These are phyloP conservation scores for Neosalanx taihuensis DNA, from an alignment of 2,797 vertebrate genomes.

Conservation along the genomic window DNA sequence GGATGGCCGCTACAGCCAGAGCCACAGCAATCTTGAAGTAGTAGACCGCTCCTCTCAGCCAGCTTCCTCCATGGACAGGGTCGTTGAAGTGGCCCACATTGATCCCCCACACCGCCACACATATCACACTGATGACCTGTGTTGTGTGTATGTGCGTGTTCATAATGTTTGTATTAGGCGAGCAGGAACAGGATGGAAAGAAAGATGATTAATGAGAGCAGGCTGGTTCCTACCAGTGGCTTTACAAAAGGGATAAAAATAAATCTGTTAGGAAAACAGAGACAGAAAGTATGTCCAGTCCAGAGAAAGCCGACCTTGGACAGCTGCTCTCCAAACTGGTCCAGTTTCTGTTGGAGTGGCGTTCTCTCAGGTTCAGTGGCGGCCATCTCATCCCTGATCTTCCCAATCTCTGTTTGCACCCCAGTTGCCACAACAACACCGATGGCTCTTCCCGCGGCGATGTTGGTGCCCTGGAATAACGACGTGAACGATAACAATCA, in stretches of 20 bases:
- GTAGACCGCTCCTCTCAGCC: constrained; percentile 79
- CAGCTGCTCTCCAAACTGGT: constrained; percentile 80
- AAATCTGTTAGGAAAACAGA: not conserved
- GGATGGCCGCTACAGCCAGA: constrained; percentile 78
- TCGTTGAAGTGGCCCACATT: constrained; percentile 81
- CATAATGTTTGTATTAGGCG: not conserved
- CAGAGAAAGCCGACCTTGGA: constrained; percentile 62
- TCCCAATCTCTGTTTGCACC: constrained; percentile 78
- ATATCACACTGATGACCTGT: constrained; percentile 79
- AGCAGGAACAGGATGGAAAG: not conserved
- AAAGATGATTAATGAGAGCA: not conserved
- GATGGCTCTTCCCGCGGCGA: constrained; percentile 74
- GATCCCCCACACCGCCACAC: constrained; percentile 80
- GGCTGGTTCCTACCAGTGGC: no score
- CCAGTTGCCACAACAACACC: constrained; percentile 77
- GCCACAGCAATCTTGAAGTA: constrained; percentile 83
- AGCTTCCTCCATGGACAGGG: constrained; percentile 79
- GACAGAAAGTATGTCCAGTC: not conserved
- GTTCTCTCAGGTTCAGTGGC: constrained; percentile 77
- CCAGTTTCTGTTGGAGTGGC: constrained; percentile 77
- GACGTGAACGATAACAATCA: not conserved
- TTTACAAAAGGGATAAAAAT: not conserved
- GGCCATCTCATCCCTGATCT: constrained; percentile 81
- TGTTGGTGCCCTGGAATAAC: constrained; percentile 73
- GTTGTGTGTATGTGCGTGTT: not conserved